Evolutionary conservation across 2,113 vertebrate genomes (phyloP), one percentile per base, ranked within the genome.

Genomic region (Pontoporia blainvillei): DNA sequence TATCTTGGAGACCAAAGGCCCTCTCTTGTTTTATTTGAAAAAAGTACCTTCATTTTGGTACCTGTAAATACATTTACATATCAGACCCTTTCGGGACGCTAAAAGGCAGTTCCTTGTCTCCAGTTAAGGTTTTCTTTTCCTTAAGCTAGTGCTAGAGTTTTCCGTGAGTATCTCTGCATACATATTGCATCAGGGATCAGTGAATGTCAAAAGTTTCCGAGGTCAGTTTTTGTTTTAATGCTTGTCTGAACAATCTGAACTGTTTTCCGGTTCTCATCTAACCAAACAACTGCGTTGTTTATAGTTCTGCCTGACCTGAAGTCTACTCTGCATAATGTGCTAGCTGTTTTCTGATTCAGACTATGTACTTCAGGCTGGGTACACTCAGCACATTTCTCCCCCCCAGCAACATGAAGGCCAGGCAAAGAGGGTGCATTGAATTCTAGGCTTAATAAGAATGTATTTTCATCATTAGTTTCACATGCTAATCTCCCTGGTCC

Each of bases 161-260:
- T 87, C 75, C 67, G 11, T 21, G 88, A 73, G 29, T 20, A 36
- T 62, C 46, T 89, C 36, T 90, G 41, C 49, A 52, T 34, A 5
- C 39, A 76, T 41, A 85, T 46, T 94, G 39, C 39, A 41, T 89
- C 62, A 83, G 82, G 66, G 69, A 83, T 94, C 61, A n/a, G 27
- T 36, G 61, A 92, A 87, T 57, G 39, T 91, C 39, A 92, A 20
- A 85, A 83, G 64, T 84, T 97, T 88, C 86, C 1, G 15, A 95
- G 86, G 79, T 94, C 78, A 96, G 6, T 34, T 92, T 91, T 91
- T 93, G 79, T 92, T 96, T 86, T 52, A 86, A 52, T 72, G 69
- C 71, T 92, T 86, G 64, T 93, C 67, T 93, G 85, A 92, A 91
- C 71, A 81, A 21, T 93, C 67, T 66, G 86, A 95, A 79, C 85